Evolutionary conservation across 2,797 vertebrate species (phyloP), one percentile per base, ranked within the genome.

Genomic region (Mormyrus hasselquistii): DNA sequence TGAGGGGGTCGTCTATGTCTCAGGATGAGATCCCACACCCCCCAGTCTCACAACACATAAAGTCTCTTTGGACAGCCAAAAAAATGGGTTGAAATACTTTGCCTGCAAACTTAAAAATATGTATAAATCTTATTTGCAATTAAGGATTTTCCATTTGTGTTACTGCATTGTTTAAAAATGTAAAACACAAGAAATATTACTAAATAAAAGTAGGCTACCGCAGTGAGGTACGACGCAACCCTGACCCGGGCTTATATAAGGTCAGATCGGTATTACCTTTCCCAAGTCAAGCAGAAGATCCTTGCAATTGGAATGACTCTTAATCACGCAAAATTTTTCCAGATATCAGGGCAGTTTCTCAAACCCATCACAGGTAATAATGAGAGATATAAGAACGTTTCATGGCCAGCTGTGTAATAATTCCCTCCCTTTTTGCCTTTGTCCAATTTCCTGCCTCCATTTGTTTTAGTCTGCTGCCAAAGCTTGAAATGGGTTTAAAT

Each of bases 281-380:
- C 82, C 52, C 82, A 25, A 47, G 19, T 22, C 52, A 38, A 53
- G 52, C 34, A 87, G 52, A 41, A 59, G 16, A n/a, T 90, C 90
- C 91, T 73, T 76, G 89, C 90, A 94, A 92, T 94, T 96, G 94
- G 92, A 92, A 93, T 93, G 93, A 93, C 92, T 93, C 94, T 93
- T 92, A 95, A 95, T 95, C 95, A 94, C 10, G 79, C 73, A 95
- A 94, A 57, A 90, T 93, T 94, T 65, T 95, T 94, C 94, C 95
- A 96, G 95, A 95, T 89, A 89, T 92, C 90, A 88, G 93, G 92
- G 93, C 89, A 1, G 87, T 91, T 90, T 91, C 90, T 91, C 88
- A 92, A 91, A 94, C 93, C 93, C 93, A 85, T 91, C 90, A 85
- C 90, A 90, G 92, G 92, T 93, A 90, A 92, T 92, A 93, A 94